These are phyloP conservation scores for Muntiacus reevesi DNA, from an alignment of 2,113 vertebrate species.

Conservation along the genomic window DNA sequence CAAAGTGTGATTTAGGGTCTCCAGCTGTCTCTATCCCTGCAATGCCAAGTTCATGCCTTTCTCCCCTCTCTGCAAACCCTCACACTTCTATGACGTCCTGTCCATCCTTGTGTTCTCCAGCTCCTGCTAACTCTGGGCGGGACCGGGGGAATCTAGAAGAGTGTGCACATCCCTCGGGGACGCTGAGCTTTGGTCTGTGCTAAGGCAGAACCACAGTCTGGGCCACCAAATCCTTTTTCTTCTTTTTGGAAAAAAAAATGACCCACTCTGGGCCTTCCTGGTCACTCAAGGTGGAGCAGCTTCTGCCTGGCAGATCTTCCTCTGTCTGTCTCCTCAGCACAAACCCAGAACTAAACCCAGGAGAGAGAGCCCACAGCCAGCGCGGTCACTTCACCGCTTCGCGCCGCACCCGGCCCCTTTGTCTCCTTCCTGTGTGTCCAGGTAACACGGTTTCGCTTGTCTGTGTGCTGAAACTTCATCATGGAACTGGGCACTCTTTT, in stretches of 20 bases:
- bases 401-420: fast-evolving
- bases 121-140: neutral
- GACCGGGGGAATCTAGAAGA: neutral
- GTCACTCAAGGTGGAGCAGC: neutral
- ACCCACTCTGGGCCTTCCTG: too few species aligned
- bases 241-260: neutral
- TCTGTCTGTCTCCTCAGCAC: too few species aligned
- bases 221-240: neutral
- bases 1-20: neutral
- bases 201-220: neutral
- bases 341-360: fast-evolving
- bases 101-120: neutral
- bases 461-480: neutral
- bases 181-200: too few species aligned
- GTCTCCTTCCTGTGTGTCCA: neutral
- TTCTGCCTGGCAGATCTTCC: too few species aligned
- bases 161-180: neutral
- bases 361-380: fast-evolving
- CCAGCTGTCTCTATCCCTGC: fast-evolving
- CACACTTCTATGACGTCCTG: fast-evolving
- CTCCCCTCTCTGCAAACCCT: neutral
- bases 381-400: fast-evolving
- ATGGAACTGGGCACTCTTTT: neutral
- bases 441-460: neutral
- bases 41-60: too few species aligned